Evolutionary conservation across 2,113 vertebrate species (phyloP).

Genomic region (Varanus komodoensis): DNA sequence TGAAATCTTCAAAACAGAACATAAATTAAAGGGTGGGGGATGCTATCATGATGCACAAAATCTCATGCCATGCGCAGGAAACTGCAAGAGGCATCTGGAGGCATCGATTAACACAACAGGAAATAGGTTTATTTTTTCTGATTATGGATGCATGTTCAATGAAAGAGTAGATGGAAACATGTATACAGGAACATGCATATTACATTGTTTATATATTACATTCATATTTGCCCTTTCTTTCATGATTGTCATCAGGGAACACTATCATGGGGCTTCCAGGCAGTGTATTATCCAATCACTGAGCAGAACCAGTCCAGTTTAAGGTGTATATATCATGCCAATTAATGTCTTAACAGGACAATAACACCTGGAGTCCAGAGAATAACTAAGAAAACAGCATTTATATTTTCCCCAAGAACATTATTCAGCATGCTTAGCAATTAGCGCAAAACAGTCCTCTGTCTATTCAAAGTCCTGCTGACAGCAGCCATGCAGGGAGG

Average conservation of each 20-base stretch:
- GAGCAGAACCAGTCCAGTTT: not conserved
- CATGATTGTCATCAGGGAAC: not conserved
- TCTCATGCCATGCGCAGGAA: not conserved
- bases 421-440: no score
- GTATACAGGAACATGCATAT: not conserved
- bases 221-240: not conserved
- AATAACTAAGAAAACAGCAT: not conserved
- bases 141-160: not conserved
- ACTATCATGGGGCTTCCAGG: not conserved
- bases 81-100: not conserved
- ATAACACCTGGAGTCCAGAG: not conserved
- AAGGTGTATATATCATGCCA: not conserved
- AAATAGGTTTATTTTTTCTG: not conserved
- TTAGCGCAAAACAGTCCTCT: no score
- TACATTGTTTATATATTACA: not conserved
- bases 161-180: not conserved
- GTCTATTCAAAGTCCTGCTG: no score
- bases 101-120: not conserved
- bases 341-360: not conserved
- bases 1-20: conserved; percentile 35
- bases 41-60: not conserved
- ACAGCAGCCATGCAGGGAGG: no score
- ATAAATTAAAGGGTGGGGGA: not conserved
- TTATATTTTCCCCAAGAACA: no score
- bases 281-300: not conserved